These are phyloP conservation scores for Melanotaenia parkinsoni DNA, from an alignment of 2,797 vertebrate genomes.

Conservation along the genomic window DNA sequence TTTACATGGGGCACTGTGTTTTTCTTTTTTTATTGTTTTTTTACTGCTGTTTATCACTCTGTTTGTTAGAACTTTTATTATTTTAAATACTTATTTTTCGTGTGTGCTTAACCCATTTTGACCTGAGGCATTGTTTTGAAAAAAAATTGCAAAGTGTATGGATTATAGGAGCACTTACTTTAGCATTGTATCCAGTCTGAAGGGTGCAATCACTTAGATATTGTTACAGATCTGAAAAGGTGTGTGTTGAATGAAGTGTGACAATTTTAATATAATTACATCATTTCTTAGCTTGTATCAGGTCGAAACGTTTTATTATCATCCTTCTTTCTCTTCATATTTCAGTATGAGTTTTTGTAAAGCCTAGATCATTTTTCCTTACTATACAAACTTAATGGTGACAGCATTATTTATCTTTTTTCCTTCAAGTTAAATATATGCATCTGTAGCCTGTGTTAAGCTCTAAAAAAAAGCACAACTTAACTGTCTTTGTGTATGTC, in stretches of 20 bases:
- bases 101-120: not conserved
- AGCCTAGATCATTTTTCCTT: not conserved
- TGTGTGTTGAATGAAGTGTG: not conserved
- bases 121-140: not conserved
- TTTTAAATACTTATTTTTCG: not conserved
- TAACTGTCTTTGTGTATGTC: slow-evolving; percentile 22
- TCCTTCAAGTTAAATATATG: not conserved
- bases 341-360: too few relatives aligned
- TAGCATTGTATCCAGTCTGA: not conserved
- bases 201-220: not conserved
- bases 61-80: not conserved
- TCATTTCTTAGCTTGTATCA: too few relatives aligned
- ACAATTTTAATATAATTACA: too few relatives aligned
- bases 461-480: not conserved
- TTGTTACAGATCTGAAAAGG: not conserved
- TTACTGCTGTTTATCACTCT: not conserved
- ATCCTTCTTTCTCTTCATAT: not conserved
- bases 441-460: not conserved
- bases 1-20: too few relatives aligned
- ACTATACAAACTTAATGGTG: not conserved
- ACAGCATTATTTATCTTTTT: not conserved
- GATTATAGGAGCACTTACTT: too few relatives aligned
- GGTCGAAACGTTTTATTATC: not conserved
- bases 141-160: too few relatives aligned
- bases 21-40: too few relatives aligned